Evolutionary conservation across 2,888 invertebrate genomes (phyloP).

Genomic region (Drosophila ustulata): DNA sequence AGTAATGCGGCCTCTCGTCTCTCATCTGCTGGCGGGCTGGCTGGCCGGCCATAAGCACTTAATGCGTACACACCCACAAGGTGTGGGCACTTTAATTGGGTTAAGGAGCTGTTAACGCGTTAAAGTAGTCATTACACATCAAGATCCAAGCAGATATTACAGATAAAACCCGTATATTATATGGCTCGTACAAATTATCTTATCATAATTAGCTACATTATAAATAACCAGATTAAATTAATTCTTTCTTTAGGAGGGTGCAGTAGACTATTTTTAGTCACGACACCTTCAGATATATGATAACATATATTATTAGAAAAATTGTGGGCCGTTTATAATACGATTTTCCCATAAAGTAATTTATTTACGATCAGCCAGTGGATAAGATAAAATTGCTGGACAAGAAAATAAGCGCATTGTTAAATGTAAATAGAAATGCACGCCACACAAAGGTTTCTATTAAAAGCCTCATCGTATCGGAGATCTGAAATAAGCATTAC

Average conservation of each 20-base stretch:
- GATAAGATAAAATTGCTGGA: too few species aligned
- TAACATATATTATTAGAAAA: not conserved
- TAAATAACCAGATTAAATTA: constrained; percentile 7
- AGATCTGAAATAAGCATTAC: too few species aligned
- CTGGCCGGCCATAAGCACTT: constrained; percentile 57
- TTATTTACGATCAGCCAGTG: not conserved
- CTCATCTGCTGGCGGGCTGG: constrained; percentile 1
- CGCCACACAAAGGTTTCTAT: too few species aligned
- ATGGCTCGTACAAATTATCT: constrained; percentile 8
- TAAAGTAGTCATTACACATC: constrained; percentile 72
- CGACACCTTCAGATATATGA: not conserved
- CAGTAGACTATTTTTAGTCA: not conserved
- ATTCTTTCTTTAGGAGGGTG: not conserved
- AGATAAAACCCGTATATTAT: constrained; percentile 45
- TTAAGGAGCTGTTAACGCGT: constrained; percentile 76
- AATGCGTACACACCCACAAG: constrained; percentile 57
- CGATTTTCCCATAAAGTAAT: not conserved
- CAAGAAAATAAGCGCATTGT: too few species aligned
- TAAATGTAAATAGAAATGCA: too few species aligned
- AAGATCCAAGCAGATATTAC: constrained; percentile 26
- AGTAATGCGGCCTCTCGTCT: constrained; percentile 19
- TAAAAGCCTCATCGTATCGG: too few species aligned
- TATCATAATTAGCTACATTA: constrained; percentile 11
- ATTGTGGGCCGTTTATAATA: not conserved
- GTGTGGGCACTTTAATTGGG: constrained; percentile 69